Evolutionary conservation across 2,113 vertebrate species (phyloP).

Genomic region (Prunella himalayana): DNA sequence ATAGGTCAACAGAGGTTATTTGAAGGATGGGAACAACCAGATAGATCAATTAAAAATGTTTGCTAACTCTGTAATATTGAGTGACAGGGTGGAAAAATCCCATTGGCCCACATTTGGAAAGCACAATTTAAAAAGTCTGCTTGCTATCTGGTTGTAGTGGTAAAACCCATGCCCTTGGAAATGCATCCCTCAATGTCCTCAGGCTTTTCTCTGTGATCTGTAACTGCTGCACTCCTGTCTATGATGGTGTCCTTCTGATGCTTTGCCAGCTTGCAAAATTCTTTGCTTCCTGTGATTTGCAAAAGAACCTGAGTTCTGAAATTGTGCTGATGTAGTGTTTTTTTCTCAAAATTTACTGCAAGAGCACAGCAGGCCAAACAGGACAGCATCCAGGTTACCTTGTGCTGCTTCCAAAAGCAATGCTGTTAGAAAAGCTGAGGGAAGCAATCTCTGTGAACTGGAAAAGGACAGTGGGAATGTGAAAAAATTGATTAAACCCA

Average conservation of each 20-base stretch:
- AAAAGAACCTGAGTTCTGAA: neutral
- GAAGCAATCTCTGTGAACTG: neutral
- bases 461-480: neutral
- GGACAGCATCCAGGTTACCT: conserved; percentile 32
- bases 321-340: neutral
- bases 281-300: neutral
- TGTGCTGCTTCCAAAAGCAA: conserved; percentile 30
- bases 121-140: neutral
- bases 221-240: neutral
- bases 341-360: conserved; percentile 12
- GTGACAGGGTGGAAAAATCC: neutral
- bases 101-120: neutral
- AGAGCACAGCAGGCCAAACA: neutral
- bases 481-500: neutral
- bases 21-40: neutral
- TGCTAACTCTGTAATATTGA: neutral
- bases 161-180: neutral
- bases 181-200: neutral
- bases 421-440: neutral
- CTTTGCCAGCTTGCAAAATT: neutral
- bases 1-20: neutral
- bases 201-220: neutral
- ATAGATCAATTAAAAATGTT: conserved; percentile 19
- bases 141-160: neutral
- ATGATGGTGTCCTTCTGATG: neutral